A percentile compares a stretch with the other conserved stretches of the same genome.
Conservation (phyloP, 2,797 vertebrate species). For the Rhinophrynus dorsalis region DNA sequence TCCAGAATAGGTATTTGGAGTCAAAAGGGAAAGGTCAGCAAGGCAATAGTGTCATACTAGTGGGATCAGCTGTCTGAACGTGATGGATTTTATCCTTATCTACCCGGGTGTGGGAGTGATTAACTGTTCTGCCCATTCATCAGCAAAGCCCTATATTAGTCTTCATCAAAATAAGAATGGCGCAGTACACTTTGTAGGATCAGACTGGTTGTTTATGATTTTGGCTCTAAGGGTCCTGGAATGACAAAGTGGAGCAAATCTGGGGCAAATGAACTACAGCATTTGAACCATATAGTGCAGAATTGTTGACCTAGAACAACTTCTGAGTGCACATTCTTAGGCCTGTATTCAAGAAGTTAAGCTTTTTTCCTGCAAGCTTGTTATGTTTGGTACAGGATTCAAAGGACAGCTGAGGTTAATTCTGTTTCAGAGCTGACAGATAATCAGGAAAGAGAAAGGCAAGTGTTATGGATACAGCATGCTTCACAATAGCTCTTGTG, state of each 20-base stretch:
- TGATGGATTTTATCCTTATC: slow-evolving; percentile 2
- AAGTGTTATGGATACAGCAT: not conserved
- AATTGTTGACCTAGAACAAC: no score
- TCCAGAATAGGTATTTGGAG: slow-evolving; percentile 46
- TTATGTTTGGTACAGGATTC: not conserved
- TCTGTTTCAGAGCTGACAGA: not conserved
- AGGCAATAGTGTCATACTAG: not conserved
- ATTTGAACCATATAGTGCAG: no score
- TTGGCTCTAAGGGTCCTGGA: no score
- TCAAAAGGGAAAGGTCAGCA: not conserved
- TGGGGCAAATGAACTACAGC: no score
- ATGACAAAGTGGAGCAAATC: no score
- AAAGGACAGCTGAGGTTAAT: not conserved
- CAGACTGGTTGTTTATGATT: no score
- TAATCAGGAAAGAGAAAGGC: not conserved
- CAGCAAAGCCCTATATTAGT: no score
- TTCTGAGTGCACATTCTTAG: no score
- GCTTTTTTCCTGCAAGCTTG: not conserved
- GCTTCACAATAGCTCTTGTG: not conserved
- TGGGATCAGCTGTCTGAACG: slow-evolving; percentile 16
- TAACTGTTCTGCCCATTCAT: not conserved
- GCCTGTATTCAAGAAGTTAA: not conserved
- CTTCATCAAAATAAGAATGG: no score
- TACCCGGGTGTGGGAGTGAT: slow-evolving; percentile 14
- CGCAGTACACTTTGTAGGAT: no score